phyloP scores from a whole-genome alignment of 2,888 invertebrate species.

The Sarcophaga variegata region DNA sequence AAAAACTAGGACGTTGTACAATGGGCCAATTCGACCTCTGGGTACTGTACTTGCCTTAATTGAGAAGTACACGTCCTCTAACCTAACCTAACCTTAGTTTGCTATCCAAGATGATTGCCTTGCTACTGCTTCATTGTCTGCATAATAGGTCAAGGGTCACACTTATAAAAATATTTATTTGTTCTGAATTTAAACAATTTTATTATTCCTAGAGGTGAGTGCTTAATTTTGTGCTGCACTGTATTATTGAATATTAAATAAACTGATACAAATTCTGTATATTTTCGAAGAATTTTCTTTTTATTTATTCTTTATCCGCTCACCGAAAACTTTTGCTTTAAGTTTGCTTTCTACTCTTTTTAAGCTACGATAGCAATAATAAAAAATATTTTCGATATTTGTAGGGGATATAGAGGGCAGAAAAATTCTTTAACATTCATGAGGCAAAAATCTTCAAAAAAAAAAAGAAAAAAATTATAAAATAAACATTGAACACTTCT shows the following conservation, averaged over 20 bases:
- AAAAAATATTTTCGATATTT: background rate
- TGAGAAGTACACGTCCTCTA: too few species aligned
- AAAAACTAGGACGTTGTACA: too few species aligned
- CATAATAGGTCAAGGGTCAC: too few species aligned
- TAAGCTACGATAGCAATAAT: background rate
- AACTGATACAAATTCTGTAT: constrained; percentile 13
- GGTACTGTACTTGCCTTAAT: too few species aligned
- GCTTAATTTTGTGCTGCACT: background rate
- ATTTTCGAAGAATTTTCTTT: constrained; percentile 13
- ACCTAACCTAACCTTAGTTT: too few species aligned
- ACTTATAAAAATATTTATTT: too few species aligned
- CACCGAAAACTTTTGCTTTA: too few species aligned
- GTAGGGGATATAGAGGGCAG: background rate
- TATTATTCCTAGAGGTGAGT: fast-evolving
- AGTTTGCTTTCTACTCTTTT: background rate
- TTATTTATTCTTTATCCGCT: constrained; percentile 31
- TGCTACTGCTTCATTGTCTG: too few species aligned
- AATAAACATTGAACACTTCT: constrained; percentile 57
- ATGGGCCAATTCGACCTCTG: too few species aligned
- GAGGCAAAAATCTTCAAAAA: constrained; percentile 58
- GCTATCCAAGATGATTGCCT: too few species aligned
- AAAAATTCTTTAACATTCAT: constrained; percentile 31
- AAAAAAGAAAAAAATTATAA: constrained; percentile 27
- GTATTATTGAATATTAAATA: constrained; percentile 44
- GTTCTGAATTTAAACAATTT: too few species aligned